Evolutionary conservation across 2,888 invertebrate species (phyloP).

Genomic region (Patella caerulea): DNA sequence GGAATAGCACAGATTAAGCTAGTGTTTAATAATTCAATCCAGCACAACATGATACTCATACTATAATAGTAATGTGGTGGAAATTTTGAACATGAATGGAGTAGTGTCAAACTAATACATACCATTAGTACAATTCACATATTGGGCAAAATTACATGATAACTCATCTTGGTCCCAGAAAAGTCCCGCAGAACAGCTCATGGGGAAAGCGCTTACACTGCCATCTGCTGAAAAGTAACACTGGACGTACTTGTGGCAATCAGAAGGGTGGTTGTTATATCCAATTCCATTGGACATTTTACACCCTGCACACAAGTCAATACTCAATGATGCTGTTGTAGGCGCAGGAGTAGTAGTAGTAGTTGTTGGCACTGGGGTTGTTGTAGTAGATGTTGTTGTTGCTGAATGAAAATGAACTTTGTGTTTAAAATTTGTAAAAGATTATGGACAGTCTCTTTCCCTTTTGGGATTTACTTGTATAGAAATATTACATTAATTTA

Average conservation of each 20-base stretch:
- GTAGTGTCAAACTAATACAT: background rate
- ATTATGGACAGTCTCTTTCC: no score
- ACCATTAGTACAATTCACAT: background rate
- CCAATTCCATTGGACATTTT: background rate
- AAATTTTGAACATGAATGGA: no score
- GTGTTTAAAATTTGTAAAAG: no score
- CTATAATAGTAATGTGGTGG: no score
- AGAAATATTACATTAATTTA: no score
- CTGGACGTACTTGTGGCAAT: background rate
- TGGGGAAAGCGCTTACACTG: background rate
- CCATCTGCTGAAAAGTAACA: background rate
- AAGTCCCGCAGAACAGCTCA: background rate
- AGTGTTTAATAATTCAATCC: no score
- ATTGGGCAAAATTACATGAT: background rate
- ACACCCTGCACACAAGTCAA: background rate
- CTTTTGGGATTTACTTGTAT: no score
- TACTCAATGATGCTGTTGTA: no score
- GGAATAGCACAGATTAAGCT: no score
- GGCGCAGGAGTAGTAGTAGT: background rate
- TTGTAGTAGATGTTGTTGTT: background rate
- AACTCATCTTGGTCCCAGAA: background rate
- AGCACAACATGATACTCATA: no score
- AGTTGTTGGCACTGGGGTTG: background rate
- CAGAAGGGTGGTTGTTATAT: background rate
- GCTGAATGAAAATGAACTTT: background rate